Evolutionary conservation across 2,888 invertebrate species (phyloP).

Genomic region (Ariolimax columbianus): DNA sequence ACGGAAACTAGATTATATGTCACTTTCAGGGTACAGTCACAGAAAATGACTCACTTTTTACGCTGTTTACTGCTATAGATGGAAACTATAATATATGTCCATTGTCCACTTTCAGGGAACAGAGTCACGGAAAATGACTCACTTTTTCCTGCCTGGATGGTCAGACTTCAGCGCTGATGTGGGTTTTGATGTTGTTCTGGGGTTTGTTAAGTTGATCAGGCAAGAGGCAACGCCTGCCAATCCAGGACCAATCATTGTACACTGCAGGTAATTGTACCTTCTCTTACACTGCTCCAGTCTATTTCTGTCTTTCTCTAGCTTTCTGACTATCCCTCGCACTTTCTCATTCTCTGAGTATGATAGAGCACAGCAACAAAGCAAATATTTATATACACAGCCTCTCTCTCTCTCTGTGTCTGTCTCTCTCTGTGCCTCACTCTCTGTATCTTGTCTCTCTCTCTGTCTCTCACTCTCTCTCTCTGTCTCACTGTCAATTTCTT

Average conservation of each 20-base stretch:
- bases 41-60: too few relatives aligned
- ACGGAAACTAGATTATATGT: too few relatives aligned
- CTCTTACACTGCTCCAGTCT: not conserved
- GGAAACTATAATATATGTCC: too few relatives aligned
- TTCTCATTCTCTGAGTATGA: not conserved
- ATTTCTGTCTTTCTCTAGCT: too few relatives aligned
- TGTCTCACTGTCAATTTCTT: too few relatives aligned
- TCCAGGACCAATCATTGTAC: slow-evolving; percentile 66
- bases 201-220: slow-evolving; percentile 65
- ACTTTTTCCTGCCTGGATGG: slow-evolving; percentile 71
- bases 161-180: slow-evolving; percentile 69
- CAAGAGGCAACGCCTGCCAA: slow-evolving; percentile 61
- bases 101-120: slow-evolving; percentile 5
- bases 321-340: not conserved
- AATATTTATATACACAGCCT: too few relatives aligned
- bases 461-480: too few relatives aligned
- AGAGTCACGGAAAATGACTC: slow-evolving; percentile 62
- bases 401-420: too few relatives aligned
- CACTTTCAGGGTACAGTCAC: too few relatives aligned
- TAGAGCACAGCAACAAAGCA: too few relatives aligned
- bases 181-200: slow-evolving; percentile 64
- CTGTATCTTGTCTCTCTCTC: too few relatives aligned
- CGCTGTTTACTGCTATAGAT: not conserved
- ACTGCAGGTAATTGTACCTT: slow-evolving; percentile 69
- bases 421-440: too few relatives aligned